Percentiles rank a stretch among this genome's conserved stretches.
Conservation (phyloP, 2,797 vertebrate genomes). For the Lepilemur ruficaudatus region DNA sequence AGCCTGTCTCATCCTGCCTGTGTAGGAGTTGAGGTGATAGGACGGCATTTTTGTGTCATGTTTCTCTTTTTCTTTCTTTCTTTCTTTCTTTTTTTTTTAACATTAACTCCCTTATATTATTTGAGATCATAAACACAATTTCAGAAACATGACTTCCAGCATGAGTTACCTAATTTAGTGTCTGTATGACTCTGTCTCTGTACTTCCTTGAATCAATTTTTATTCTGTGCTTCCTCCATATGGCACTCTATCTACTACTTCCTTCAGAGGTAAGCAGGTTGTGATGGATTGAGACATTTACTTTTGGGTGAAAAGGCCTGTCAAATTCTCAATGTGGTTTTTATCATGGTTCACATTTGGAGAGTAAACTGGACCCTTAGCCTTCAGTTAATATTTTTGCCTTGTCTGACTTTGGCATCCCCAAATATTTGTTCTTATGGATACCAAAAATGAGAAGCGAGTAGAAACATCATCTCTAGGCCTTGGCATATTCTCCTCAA, state of each 20-base stretch:
- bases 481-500: neutral
- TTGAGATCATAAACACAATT: constrained; percentile 46
- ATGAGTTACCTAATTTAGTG: constrained; percentile 39
- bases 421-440: neutral
- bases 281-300: neutral
- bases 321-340: constrained; percentile 18
- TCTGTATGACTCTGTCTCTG: neutral
- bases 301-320: neutral
- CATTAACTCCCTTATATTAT: constrained; percentile 33
- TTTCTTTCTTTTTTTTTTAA: neutral
- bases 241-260: constrained; percentile 19
- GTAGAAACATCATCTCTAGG: neutral
- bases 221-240: constrained; percentile 22
- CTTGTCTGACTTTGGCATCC: neutral
- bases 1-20: neutral
- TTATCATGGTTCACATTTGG: neutral
- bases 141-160: constrained; percentile 49
- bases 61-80: neutral
- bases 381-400: neutral
- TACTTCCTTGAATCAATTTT: constrained; percentile 17
- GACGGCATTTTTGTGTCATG: neutral
- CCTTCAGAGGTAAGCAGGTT: constrained; percentile 42
- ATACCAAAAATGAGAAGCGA: neutral
- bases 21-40: neutral
- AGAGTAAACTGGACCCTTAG: neutral